A percentile compares a stretch with the other conserved stretches of the same genome.
phyloP scores from a whole-genome alignment of 2,888 invertebrate genomes.

The Anthrax anthrax region DNA sequence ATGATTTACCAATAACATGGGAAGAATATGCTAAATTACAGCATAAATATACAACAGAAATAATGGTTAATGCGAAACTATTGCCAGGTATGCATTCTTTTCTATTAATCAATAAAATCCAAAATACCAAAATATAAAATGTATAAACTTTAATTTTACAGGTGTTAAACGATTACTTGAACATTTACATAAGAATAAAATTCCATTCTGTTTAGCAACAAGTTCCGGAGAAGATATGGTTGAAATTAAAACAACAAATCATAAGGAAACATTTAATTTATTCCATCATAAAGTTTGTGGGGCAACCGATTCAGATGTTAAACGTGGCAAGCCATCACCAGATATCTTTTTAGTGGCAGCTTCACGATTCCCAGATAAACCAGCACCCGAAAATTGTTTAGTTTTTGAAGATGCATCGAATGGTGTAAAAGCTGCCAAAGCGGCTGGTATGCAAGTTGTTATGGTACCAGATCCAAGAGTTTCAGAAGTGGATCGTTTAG shows the following conservation, averaged over 20 bases:
- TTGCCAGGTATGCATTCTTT: constrained; percentile 53
- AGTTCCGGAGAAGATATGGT: constrained; percentile 64
- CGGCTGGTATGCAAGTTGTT: constrained; percentile 75
- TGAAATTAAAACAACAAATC: constrained; percentile 48
- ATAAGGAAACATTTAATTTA: constrained; percentile 48
- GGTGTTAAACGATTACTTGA: constrained; percentile 65
- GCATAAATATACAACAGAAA: constrained; percentile 40
- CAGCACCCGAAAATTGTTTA: constrained; percentile 47
- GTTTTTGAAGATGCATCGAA: constrained; percentile 90
- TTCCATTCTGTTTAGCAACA: constrained; percentile 83
- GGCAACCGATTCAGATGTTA: constrained; percentile 63
- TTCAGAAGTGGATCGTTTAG: constrained; percentile 34
- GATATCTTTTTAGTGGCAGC: constrained; percentile 75
- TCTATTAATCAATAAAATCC: constrained; percentile 29
- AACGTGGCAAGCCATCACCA: constrained; percentile 75
- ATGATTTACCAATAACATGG: constrained; percentile 49
- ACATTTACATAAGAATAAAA: constrained; percentile 55
- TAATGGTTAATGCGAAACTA: constrained; percentile 49
- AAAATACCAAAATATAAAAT: background rate
- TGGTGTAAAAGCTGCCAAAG: constrained; percentile 63
- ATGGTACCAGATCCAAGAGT: constrained; percentile 60
- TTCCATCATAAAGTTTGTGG: constrained; percentile 71
- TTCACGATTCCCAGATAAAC: constrained; percentile 52
- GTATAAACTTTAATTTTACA: constrained; percentile 27
- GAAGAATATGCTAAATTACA: constrained; percentile 46